Percentiles rank a stretch among this genome's conserved stretches.
phyloP scores from a whole-genome alignment of 2,113 vertebrate species.

The Sphaerodactylus townsendi region DNA sequence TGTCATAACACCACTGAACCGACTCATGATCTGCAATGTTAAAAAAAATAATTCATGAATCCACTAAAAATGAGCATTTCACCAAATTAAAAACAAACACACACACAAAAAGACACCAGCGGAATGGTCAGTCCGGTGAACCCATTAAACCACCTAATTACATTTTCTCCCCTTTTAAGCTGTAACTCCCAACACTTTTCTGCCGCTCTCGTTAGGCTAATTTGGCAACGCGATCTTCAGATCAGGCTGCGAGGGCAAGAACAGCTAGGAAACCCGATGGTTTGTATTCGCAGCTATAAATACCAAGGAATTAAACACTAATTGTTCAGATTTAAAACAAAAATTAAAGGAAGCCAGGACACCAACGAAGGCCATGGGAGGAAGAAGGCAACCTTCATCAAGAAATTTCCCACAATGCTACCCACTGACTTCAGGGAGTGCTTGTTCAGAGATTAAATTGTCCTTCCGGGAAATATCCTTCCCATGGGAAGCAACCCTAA shows the following conservation, averaged over 20 bases:
- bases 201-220: background rate
- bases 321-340: background rate
- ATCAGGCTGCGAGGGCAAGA: background rate
- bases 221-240: background rate
- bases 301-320: background rate
- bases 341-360: background rate
- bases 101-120: conserved; percentile 49
- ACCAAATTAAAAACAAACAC: conserved; percentile 59
- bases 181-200: background rate
- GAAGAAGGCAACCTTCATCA: background rate
- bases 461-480: too few relatives aligned
- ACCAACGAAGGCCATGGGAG: background rate
- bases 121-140: conserved; percentile 44
- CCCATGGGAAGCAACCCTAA: too few relatives aligned
- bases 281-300: too few relatives aligned
- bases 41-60: conserved; percentile 53
- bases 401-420: background rate
- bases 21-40: conserved; percentile 92
- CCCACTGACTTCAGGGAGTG: background rate
- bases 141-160: conserved; percentile 22
- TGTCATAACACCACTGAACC: conserved; percentile 99
- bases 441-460: too few relatives aligned
- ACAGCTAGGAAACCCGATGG: background rate
- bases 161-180: background rate
- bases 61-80: conserved; percentile 57